Evolutionary conservation across 2,888 invertebrate genomes (phyloP), one percentile per base, ranked within the genome.

Genomic region (Tigriopus californicus): DNA sequence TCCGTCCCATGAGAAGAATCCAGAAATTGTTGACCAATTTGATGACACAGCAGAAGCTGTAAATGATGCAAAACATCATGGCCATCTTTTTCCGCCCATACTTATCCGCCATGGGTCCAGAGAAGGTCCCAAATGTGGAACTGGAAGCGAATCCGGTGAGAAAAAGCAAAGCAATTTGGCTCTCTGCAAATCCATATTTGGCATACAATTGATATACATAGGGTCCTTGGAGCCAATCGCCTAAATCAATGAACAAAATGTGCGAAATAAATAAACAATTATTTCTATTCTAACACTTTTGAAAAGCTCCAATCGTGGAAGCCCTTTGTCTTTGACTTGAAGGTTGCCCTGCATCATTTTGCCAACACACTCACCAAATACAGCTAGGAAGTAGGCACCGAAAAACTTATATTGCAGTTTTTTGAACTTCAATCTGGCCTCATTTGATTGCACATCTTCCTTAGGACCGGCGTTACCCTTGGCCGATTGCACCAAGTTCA

Each of bases 211-310:
- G 74, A 66, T 78, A 78, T 1, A 77, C 70, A 65, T 78, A 78
- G 0, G 78, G 77, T 13, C 78, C 78, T 67, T 78, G 78, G 2
- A 79, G 69, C 78, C 78, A 78, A 65, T 78, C 78, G 1, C 76
- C 33, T 33, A 8, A 33, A 33, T 33, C 33, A 8, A 33, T 5
- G n/a, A n/a, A n/a, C n/a, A n/a, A n/a, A n/a, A n/a, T n/a, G n/a
- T n/a, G 33, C 4, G 8, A 33, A 33, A 33, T 33, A 33, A n/a
- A n/a, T n/a, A n/a, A n/a, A n/a, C n/a, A n/a, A n/a, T n/a, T n/a
- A n/a, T n/a, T n/a, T n/a, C n/a, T n/a, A n/a, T n/a, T n/a, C n/a
- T n/a, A n/a, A n/a, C n/a, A n/a, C n/a, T n/a, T n/a, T n/a, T n/a
- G n/a, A n/a, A n/a, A n/a, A n/a, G n/a, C n/a, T n/a, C n/a, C n/a